A percentile compares a stretch with the other conserved stretches of the same genome.
phyloP scores from a whole-genome alignment of 2,797 vertebrate genomes.

The Pangasius djambal region DNA sequence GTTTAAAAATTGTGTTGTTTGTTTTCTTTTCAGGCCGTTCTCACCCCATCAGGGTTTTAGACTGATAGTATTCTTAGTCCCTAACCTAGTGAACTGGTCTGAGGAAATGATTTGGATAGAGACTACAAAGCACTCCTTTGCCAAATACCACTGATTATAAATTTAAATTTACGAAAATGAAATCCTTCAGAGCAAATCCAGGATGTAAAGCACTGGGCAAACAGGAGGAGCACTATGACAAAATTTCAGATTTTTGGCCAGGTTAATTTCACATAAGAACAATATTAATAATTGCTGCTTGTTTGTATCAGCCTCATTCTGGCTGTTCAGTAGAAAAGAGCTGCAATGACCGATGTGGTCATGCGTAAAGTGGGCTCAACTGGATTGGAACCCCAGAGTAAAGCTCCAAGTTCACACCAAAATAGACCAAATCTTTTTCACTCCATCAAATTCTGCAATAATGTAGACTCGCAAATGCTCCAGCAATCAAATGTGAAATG shows the following conservation, averaged over 20 bases:
- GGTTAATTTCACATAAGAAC: not conserved
- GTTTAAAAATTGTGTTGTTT: not conserved
- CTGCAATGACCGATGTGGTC: not conserved
- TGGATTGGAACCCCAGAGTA: not conserved
- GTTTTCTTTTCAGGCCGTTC: not conserved
- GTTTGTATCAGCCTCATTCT: not conserved
- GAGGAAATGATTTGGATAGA: not conserved
- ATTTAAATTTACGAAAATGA: not conserved
- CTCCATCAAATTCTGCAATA: not conserved
- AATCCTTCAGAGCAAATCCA: not conserved
- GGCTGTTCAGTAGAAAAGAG: not conserved
- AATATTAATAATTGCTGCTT: not conserved
- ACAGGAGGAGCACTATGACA: not conserved
- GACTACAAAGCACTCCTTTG: not conserved
- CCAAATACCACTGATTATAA: not conserved
- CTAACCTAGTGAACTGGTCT: not conserved
- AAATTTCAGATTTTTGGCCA: not conserved
- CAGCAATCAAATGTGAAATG: constrained; percentile 21
- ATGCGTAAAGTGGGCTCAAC: not conserved
- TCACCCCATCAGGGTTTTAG: not conserved
- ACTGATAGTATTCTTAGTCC: not conserved
- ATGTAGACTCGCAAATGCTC: not conserved
- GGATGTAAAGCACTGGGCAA: not conserved
- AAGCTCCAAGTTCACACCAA: not conserved
- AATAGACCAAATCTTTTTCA: not conserved